Evolutionary conservation across 2,888 invertebrate species (phyloP).

Genomic region (Lasioglossum villosulum): DNA sequence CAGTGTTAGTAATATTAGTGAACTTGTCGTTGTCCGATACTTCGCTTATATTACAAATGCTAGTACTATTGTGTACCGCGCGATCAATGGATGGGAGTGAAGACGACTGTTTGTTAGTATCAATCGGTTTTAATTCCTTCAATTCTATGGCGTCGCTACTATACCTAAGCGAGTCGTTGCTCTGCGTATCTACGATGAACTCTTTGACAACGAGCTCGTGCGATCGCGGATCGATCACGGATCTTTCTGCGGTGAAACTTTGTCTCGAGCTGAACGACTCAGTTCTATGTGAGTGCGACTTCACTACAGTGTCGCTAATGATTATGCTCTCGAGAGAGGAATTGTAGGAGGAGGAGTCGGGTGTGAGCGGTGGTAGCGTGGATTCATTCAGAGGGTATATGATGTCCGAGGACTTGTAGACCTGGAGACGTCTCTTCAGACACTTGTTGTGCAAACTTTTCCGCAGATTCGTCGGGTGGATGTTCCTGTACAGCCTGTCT

Average conservation of each 20-base stretch:
- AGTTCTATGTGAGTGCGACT: slow-evolving; percentile 38
- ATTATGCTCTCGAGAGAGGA: slow-evolving; percentile 61
- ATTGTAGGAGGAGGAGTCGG: slow-evolving; percentile 57
- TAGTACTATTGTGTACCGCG: slow-evolving; percentile 69
- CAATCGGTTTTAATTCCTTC: slow-evolving; percentile 49
- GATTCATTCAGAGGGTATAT: slow-evolving; percentile 36
- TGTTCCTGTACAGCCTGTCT: slow-evolving; percentile 43
- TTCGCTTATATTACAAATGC: slow-evolving; percentile 70
- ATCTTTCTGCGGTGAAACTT: slow-evolving; percentile 45
- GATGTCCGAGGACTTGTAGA: not conserved
- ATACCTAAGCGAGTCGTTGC: slow-evolving; percentile 45
- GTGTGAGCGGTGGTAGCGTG: not conserved
- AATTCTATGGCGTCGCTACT: slow-evolving; percentile 56
- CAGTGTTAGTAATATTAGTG: slow-evolving; percentile 77
- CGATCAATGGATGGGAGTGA: slow-evolving; percentile 47
- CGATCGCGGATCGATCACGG: slow-evolving; percentile 10
- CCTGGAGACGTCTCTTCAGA: slow-evolving; percentile 17
- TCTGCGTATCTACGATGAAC: slow-evolving; percentile 46
- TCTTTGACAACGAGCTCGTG: slow-evolving; percentile 37
- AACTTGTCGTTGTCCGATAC: slow-evolving; percentile 60
- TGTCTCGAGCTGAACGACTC: slow-evolving; percentile 18
- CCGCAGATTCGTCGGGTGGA: slow-evolving; percentile 12
- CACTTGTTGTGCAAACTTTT: slow-evolving; percentile 31
- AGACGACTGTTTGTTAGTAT: slow-evolving; percentile 50
- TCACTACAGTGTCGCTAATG: slow-evolving; percentile 37